These are phyloP conservation scores for Menidia beryllina DNA, from an alignment of 2,113 vertebrate genomes.

Conservation along the genomic window DNA sequence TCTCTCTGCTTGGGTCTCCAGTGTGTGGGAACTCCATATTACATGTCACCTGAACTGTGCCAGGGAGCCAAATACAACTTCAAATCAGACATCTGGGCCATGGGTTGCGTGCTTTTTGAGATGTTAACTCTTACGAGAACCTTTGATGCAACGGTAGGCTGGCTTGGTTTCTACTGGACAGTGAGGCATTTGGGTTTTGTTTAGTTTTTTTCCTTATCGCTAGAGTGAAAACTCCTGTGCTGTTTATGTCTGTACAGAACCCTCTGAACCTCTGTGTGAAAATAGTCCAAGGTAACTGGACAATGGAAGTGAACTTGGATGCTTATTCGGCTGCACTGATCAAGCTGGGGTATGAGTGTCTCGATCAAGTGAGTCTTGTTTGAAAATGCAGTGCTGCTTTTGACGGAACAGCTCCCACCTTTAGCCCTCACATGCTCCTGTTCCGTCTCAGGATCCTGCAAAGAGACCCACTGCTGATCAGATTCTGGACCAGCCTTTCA, in stretches of 20 bases:
- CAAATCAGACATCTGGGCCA: constrained; percentile 99
- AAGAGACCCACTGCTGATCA: constrained; percentile 93
- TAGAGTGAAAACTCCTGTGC: background rate
- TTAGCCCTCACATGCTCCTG: constrained; percentile 34
- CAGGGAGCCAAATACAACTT: constrained; percentile 98
- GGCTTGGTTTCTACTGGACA: background rate
- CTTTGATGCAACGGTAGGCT: constrained; percentile 96
- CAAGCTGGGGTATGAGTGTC: constrained; percentile 91
- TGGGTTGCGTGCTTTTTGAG: constrained; percentile 96
- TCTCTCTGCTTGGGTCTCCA: constrained; percentile 67
- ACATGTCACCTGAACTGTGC: constrained; percentile 98
- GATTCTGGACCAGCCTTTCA: constrained; percentile 87
- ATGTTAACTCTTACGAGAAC: constrained; percentile 94
- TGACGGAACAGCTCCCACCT: too few relatives aligned
- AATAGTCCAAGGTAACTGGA: constrained; percentile 97
- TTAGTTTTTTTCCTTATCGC: background rate
- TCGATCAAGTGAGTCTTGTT: constrained; percentile 87
- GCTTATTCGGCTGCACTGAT: constrained; percentile 89
- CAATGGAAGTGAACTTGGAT: constrained; percentile 93
- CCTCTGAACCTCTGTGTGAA: constrained; percentile 97
- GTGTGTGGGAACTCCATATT: constrained; percentile 98
- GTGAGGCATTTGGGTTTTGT: background rate
- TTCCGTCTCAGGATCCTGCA: constrained; percentile 88
- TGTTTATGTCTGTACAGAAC: constrained; percentile 84
- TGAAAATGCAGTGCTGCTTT: background rate